Base-by-base conservation (phyloP, 2,888 invertebrate species). In the Carcina quercana region DNA sequence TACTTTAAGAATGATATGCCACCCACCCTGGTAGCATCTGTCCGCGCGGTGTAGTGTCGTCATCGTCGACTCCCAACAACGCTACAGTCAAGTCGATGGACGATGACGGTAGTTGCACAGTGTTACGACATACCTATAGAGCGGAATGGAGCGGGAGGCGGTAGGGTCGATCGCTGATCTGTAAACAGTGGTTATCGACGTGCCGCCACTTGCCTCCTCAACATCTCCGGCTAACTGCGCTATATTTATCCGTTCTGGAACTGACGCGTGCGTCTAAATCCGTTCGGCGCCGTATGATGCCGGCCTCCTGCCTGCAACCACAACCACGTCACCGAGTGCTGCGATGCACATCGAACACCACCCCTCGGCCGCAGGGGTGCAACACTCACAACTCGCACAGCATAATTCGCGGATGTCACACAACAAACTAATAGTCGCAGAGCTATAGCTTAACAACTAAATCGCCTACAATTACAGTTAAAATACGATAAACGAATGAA, bases 171-270 rank as follows among this genome's bases (percentile, higher is more conserved):
- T 75, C 71, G 75, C 65, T 72, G 74, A 75, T 73, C 75, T 79
- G 78, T 80, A 80, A 82, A 79, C 79, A 78, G 75, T 75, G 72
- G 74, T 70, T 75, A 78, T 73, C 72, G 79, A 72, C 72, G 73
- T 67, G 71, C 74, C 76, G 76, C 66, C 79, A 73, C 79, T 78
- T 69, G 74, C 74, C 71, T 72, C 63, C 64, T 52, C 66, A 73
- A 70, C 69, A 71, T 69, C 76, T 64, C 70, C 70, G 74, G 72
- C 73, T 62, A n/a, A 68, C 67, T 62, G 72, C 66, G 73, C 78
- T 80, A 80, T 76, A 79, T 74, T 78, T 80, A 80, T 74, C 79
- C 74, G 64, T 64, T 59, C 65, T 75, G 79, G 75, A 73, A 74
- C 69, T 69, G 76, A 74, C 75, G 76, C 70, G 73, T 50, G 52